Base-by-base conservation (phyloP, 2,797 vertebrate genomes). In the Spinus olivaceus region DNA sequence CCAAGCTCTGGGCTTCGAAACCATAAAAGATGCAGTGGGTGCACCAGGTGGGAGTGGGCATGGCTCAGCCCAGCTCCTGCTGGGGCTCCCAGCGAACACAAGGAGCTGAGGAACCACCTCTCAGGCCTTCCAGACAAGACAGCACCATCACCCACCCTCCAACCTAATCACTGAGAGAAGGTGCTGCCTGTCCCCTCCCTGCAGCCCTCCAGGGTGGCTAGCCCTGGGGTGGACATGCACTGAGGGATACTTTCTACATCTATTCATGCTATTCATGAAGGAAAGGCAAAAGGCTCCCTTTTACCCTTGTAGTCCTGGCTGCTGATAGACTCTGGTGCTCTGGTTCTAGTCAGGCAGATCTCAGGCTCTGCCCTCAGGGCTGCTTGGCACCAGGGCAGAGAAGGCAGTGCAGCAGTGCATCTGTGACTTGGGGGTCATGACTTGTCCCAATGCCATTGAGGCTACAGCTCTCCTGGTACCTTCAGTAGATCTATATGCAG, bases 251-350 rank as follows among this genome's bases (percentile, higher is more conserved):
- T 65, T 60, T 86, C 70, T 64, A 41, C 70, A 81, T 19, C 9
- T 37, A 15, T 39, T 39, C 0, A 0, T 1, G 3, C 18, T 61
- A 9, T 33, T 66, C 15, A 20, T 25, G 32, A 53, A 70, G 23
- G 46, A 76, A 66, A 49, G 10, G 33, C 22, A 57, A 81, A 51
- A 42, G 17, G 7, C 24, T 69, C 86, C 19, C 14, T 88, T 88
- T 60, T n/a, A 22, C 8, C 11, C 35, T 57, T 7, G 5, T 37
- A 14, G 15, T 61, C 19, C 21, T 2, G 3, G 25, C 24, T 86
- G n/a, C 23, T 67, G 53, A 61, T 28, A 16, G 8, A 49, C 6
- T 60, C 80, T 66, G 53, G 32, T 88, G 51, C 17, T 74, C 39
- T 41, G 51, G 19, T 78, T 90, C 72, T 59, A 21, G 20, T 86